These are phyloP conservation scores for Hippoglossus stenolepis DNA, from an alignment of 2,113 vertebrate genomes.

Conservation along the genomic window DNA sequence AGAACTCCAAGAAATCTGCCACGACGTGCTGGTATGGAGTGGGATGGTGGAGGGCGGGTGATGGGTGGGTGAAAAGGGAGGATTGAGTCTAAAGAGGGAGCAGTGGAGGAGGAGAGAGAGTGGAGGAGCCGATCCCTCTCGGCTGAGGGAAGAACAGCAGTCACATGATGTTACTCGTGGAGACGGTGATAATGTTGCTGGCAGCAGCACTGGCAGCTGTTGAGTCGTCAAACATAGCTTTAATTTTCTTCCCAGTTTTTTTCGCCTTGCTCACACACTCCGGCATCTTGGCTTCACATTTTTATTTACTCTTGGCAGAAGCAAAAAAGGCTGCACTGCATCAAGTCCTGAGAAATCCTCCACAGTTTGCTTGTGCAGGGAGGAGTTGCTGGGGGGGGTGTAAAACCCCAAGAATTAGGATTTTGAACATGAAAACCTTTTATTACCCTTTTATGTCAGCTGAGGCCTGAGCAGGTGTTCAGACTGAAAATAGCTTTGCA, in stretches of 20 bases:
- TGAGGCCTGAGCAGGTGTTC: neutral
- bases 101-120: neutral
- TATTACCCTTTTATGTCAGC: too few relatives aligned
- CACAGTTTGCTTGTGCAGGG: too few relatives aligned
- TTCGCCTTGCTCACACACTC: neutral
- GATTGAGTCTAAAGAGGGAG: neutral
- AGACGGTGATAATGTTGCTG: neutral
- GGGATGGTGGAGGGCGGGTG: neutral
- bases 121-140: slow-evolving; percentile 5
- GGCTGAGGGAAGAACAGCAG: slow-evolving; percentile 19
- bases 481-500: neutral
- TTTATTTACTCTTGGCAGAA: neutral
- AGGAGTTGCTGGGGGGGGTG: too few relatives aligned
- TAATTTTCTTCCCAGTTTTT: slow-evolving; percentile 26
- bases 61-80: neutral
- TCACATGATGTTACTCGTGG: slow-evolving; percentile 39
- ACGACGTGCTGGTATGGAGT: slow-evolving; percentile 93
- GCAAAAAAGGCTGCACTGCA: too few relatives aligned
- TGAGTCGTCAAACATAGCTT: slow-evolving; percentile 40
- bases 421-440: too few relatives aligned
- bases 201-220: slow-evolving; percentile 15
- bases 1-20: slow-evolving; percentile 97
- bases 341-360: neutral
- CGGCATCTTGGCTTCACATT: neutral
- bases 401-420: too few relatives aligned